Base-by-base conservation (phyloP, 2,888 invertebrate genomes). In the Teleiodes luculella region DNA sequence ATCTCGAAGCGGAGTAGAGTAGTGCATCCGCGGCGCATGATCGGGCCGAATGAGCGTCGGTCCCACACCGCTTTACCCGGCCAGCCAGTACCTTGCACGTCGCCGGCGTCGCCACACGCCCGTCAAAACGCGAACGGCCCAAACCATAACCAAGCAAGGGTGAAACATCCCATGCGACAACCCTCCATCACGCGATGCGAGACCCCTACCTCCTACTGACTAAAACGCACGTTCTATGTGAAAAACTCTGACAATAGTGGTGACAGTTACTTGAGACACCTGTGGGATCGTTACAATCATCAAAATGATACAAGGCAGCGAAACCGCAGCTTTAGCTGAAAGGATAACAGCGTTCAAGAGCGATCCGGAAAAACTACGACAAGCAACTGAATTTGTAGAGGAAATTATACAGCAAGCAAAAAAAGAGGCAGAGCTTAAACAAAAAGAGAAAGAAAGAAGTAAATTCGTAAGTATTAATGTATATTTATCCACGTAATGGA, bases 331-430 rank as follows among this genome's bases (percentile, higher is more conserved):
- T 24, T 68, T 92, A 57, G 83, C 90, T 59, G 83, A 85, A 58
- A 85, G 90, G 67, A 90, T 92, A 67, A 86, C 88, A 45, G 87
- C 90, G 59, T 92, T 92, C 74, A 92, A 91, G 77, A 87, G 86
- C 63, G 92, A 92, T 69, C 91, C 92, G 37, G 90, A 91, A 58
- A 91, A 91, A 77, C 89, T 92, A 74, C 88, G 91, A 58, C 83
- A 90, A 57, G 88, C 92, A 50, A 83, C 86, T 58, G 91, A 91
- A 64, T 92, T 92, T 78, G 90, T 92, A 62, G 92, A 92, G 67
- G 91, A 91, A 74, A 87, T 92, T 57, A 87, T 92, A 71, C 88
- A 90, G 71, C 90, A 90, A 74, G 92, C 92, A 61, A 91, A 91
- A 78, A 86, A 85, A 73, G 91, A 92, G 77, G 92, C 91, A 62